Percentiles rank a stretch among this genome's conserved stretches.
phyloP scores from a whole-genome alignment of 1,140 invertebrate genomes.

The Tetranychus cinnabarinus region DNA sequence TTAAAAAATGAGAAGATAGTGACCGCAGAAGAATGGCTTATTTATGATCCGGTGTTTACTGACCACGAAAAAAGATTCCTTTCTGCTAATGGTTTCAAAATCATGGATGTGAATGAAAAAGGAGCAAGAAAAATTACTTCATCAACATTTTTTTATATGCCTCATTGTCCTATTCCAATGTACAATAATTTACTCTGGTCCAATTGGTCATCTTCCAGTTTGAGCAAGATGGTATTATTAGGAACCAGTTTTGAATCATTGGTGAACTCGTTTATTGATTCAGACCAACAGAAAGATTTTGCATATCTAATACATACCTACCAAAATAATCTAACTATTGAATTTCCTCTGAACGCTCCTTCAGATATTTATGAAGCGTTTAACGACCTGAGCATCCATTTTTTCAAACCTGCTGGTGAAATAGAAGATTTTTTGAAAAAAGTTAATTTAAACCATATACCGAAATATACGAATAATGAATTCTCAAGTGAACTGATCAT shows the following conservation, averaged over 20 bases:
- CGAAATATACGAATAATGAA: too few relatives aligned
- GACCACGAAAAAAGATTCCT: not conserved
- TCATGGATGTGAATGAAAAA: not conserved
- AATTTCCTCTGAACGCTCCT: too few relatives aligned
- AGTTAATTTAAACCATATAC: too few relatives aligned
- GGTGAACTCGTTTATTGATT: not conserved
- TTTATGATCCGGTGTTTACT: not conserved
- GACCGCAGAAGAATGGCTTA: not conserved
- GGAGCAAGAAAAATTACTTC: not conserved
- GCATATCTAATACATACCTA: not conserved
- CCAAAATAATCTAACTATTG: too few relatives aligned
- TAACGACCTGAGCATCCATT: too few relatives aligned
- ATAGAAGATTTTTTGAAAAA: too few relatives aligned
- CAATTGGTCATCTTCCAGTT: not conserved
- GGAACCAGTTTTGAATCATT: not conserved
- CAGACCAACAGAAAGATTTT: not conserved
- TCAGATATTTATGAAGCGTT: too few relatives aligned
- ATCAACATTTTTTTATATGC: slow-evolving; percentile 7
- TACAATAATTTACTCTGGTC: slow-evolving; percentile 32
- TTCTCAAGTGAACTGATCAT: too few relatives aligned
- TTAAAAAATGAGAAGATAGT: not conserved
- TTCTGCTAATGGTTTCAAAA: not conserved
- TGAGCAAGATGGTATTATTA: slow-evolving; percentile 17
- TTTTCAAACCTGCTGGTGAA: too few relatives aligned
- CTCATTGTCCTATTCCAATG: slow-evolving; percentile 27